Conservation (phyloP, 2,797 vertebrate genomes). For the Rhyacichthys aspro region DNA sequence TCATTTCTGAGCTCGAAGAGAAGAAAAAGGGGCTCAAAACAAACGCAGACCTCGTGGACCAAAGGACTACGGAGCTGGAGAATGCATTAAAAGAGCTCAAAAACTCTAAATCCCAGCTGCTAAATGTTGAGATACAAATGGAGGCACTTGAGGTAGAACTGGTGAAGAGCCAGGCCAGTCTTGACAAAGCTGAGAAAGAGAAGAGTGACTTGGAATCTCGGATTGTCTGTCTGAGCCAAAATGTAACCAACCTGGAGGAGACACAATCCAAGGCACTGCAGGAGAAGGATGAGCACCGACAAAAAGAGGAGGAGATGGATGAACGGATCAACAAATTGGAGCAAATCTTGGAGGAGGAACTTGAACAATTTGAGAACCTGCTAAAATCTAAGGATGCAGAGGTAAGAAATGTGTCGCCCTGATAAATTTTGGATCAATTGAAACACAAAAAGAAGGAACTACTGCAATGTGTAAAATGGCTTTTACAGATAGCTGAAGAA, state of each 20-base stretch:
- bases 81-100: conserved; percentile 51
- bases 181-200: conserved; percentile 67
- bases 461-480: too few species aligned
- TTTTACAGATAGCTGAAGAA: conserved; percentile 66
- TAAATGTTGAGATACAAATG: conserved; percentile 65
- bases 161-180: conserved; percentile 48
- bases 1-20: conserved; percentile 70
- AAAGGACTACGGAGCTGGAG: conserved; percentile 69
- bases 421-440: too few species aligned
- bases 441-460: too few species aligned
- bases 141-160: conserved; percentile 70
- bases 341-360: conserved; percentile 75
- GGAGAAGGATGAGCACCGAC: conserved; percentile 71
- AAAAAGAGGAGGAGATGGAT: conserved; percentile 71
- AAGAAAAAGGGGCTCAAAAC: conserved; percentile 64
- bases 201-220: conserved; percentile 74
- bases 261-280: conserved; percentile 56
- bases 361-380: conserved; percentile 78
- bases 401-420: conserved; percentile 56
- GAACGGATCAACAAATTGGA: conserved; percentile 76
- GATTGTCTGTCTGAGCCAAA: conserved; percentile 66
- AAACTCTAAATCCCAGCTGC: conserved; percentile 45
- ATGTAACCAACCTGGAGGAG: conserved; percentile 72
- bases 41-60: conserved; percentile 60
- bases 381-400: conserved; percentile 79